These are phyloP conservation scores for Larimichthys crocea DNA, from an alignment of 2,113 vertebrate species.

Conservation along the genomic window DNA sequence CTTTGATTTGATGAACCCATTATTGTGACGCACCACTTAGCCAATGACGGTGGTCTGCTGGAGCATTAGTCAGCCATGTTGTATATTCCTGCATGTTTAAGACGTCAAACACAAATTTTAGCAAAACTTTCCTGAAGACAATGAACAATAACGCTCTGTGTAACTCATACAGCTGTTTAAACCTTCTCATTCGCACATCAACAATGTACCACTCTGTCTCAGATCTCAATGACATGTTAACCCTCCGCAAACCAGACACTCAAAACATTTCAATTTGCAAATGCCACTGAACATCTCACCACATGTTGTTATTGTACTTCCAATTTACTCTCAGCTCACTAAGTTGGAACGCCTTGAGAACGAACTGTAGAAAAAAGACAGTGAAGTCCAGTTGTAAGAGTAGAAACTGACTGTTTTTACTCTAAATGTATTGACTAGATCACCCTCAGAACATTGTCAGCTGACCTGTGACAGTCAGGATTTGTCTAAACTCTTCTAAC, in stretches of 20 bases:
- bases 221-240: constrained; percentile 5
- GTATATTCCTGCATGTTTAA: constrained; percentile 40
- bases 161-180: constrained; percentile 40
- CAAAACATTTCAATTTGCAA: background rate
- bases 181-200: constrained; percentile 19
- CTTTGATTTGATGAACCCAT: constrained; percentile 50
- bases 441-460: constrained; percentile 11
- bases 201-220: constrained; percentile 41
- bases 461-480: background rate
- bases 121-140: constrained; percentile 46
- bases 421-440: constrained; percentile 9
- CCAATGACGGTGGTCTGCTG: constrained; percentile 31
- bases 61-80: constrained; percentile 45
- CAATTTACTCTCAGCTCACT: background rate
- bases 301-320: background rate
- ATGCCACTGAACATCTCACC: too few species aligned
- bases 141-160: constrained; percentile 46
- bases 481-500: background rate
- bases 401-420: background rate
- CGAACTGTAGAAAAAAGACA: background rate
- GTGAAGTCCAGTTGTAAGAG: background rate
- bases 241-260: constrained; percentile 8
- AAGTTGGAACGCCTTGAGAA: constrained; percentile 10
- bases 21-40: constrained; percentile 64
- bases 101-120: constrained; percentile 72